Conservation (phyloP, 2,797 vertebrate species). For the Gambelia wislizenii region DNA sequence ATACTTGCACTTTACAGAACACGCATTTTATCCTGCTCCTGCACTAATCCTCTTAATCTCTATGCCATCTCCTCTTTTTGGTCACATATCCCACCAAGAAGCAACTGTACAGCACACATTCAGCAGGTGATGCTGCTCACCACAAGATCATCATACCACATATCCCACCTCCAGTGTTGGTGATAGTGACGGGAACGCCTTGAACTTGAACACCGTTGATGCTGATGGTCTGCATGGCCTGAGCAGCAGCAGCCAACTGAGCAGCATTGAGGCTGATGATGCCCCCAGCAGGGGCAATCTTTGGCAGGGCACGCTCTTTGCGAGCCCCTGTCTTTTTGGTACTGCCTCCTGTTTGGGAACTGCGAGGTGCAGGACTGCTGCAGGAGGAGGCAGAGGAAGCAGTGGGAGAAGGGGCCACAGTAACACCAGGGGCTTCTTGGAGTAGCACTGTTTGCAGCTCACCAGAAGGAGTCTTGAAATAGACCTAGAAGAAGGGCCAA, state of each 20-base stretch:
- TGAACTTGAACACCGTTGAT: conserved; percentile 97
- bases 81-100: not conserved
- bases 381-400: conserved; percentile 76
- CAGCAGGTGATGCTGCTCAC: not conserved
- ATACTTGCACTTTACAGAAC: not conserved
- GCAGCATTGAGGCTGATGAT: conserved; percentile 89
- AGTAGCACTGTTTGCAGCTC: conserved; percentile 92
- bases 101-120: not conserved
- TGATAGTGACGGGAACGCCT: conserved; percentile 96
- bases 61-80: not conserved
- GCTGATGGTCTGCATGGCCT: conserved; percentile 96
- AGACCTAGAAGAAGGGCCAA: conserved; percentile 77
- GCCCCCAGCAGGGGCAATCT: conserved; percentile 93
- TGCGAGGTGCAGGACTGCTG: conserved; percentile 68
- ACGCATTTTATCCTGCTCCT: not conserved
- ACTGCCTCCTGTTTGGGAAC: conserved; percentile 48
- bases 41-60: rapidly evolving
- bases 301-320: conserved; percentile 92
- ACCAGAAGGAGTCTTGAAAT: conserved; percentile 89
- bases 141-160: not conserved
- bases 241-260: conserved; percentile 87
- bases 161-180: conserved; percentile 90
- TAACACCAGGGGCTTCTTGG: conserved; percentile 83
- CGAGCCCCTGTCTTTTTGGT: conserved; percentile 74
- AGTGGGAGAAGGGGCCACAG: conserved; percentile 75